Evolutionary conservation across 2,113 vertebrate species (phyloP).

Genomic region (Neolamprologus cancellatus): DNA sequence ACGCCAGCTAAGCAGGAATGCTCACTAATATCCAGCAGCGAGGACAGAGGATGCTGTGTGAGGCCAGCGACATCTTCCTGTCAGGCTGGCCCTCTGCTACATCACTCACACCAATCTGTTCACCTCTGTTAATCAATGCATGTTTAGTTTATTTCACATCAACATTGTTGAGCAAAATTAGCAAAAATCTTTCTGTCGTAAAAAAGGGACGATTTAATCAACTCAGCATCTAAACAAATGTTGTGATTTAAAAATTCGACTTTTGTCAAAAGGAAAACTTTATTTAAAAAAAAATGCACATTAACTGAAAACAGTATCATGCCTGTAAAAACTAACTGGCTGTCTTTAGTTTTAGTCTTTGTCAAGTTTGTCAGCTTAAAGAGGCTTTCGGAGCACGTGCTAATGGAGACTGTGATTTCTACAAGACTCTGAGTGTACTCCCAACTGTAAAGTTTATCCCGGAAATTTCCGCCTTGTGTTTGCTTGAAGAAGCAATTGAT

Average conservation of each 20-base stretch:
- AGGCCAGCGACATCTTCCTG: conserved; percentile 14
- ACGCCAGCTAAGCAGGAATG: conserved; percentile 26
- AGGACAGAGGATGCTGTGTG: conserved; percentile 13
- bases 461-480: background rate
- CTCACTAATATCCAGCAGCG: conserved; percentile 27
- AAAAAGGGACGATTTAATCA: background rate
- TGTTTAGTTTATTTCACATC: background rate
- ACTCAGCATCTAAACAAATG: background rate
- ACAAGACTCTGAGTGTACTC: background rate
- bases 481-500: background rate
- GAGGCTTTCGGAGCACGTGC: background rate
- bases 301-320: background rate
- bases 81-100: background rate
- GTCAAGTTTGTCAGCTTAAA: background rate
- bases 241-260: background rate
- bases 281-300: background rate
- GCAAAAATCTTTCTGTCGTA: background rate
- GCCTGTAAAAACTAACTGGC: background rate
- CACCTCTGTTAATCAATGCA: background rate
- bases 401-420: background rate
- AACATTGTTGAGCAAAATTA: background rate
- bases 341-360: background rate
- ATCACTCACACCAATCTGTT: background rate
- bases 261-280: background rate
- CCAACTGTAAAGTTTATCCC: background rate